Evolutionary conservation across 2,797 vertebrate genomes (phyloP).

Genomic region (Apogon talboti): DNA sequence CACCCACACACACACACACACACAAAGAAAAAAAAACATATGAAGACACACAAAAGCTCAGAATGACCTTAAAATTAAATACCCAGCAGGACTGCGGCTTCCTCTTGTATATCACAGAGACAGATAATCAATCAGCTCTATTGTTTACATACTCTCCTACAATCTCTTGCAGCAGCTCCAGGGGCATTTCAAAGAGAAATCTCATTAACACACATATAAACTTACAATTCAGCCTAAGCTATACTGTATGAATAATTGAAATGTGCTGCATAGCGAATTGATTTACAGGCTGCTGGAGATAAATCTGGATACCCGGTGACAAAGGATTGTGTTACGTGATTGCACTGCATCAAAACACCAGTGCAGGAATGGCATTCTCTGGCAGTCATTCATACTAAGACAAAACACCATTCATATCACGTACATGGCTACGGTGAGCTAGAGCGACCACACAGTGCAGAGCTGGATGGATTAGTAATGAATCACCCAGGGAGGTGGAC

Average conservation of each 20-base stretch:
- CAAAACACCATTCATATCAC: constrained; percentile 80
- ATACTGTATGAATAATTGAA: constrained; percentile 70
- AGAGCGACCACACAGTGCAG: constrained; percentile 76
- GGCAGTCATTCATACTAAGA: constrained; percentile 75
- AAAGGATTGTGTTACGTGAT: constrained; percentile 50
- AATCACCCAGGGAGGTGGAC: constrained; percentile 78
- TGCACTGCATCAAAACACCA: constrained; percentile 62
- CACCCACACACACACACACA: not conserved
- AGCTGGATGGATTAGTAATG: constrained; percentile 75
- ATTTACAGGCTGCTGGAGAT: constrained; percentile 55
- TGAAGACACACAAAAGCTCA: constrained; percentile 43
- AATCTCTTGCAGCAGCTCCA: constrained; percentile 35
- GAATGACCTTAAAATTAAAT: constrained; percentile 63
- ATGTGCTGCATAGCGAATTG: constrained; percentile 64
- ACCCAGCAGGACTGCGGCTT: constrained; percentile 29
- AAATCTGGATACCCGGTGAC: constrained; percentile 59
- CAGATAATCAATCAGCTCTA: constrained; percentile 56
- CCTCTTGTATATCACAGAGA: constrained; percentile 44
- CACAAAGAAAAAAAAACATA: constrained; percentile 34
- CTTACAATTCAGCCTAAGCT: constrained; percentile 38
- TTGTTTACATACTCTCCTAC: constrained; percentile 59
- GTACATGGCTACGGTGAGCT: constrained; percentile 73
- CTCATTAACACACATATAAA: constrained; percentile 43
- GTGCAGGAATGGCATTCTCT: constrained; percentile 63
- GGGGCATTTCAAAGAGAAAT: constrained; percentile 45